Evolutionary conservation across 2,888 invertebrate species (phyloP), one percentile per base, ranked within the genome.

Genomic region (Polydrusus tereticollis): DNA sequence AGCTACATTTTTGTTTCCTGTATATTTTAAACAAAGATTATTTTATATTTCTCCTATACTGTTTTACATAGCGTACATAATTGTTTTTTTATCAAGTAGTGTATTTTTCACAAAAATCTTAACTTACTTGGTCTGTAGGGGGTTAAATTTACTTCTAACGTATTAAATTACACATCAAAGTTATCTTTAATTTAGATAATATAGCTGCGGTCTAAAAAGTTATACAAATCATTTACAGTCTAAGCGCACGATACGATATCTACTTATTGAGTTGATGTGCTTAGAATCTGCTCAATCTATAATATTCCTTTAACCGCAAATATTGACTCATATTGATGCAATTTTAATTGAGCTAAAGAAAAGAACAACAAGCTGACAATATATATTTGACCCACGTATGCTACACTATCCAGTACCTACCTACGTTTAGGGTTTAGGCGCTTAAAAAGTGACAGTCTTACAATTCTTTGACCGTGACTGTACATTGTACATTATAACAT

Each of bases 41-140:
- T n/a, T n/a, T n/a, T n/a, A 29, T 29, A 29, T 29, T 29, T 29
- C 7, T 33, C 6, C 6, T 33, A 33, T n/a, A 33, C 10, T 4
- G 3, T 4, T 33, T 33, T 33, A 10, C 10, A 33, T 33, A n/a
- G 33, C 10, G 36, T 12, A n/a, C 12, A 16, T 26, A 26, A 26
- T 26, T 45, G 10, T n/a, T 26, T 20, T 20, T 45, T 45, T 26
- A 12, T 26, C 36, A 45, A 18, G 23, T 45, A 62, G 45, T 41
- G 66, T 59, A 66, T 45, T 29, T 57, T 21, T 80, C 79, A 81
- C 81, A 81, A 80, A n/a, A n/a, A 79, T 80, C 81, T 83, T 83
- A 83, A 83, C 82, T 80, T 83, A 83, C 80, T 83, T 85, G 85
- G 85, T 85, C 85, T 84, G 83, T 82, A 83, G 83, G 83, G 82